Base-by-base conservation (phyloP, 2,113 vertebrate genomes). In the Pedionomus torquatus region DNA sequence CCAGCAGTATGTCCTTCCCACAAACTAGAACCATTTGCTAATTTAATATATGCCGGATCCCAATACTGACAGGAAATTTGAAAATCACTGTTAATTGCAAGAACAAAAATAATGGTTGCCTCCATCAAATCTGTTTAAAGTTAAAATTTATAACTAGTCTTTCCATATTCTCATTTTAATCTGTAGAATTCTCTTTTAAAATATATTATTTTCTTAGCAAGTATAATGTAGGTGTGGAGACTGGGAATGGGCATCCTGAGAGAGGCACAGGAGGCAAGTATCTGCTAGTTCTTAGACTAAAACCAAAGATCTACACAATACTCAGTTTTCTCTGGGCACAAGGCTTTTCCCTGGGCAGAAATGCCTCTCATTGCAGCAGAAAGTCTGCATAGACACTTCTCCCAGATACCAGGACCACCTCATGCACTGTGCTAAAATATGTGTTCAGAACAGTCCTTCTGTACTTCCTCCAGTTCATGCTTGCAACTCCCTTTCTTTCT, bases 21-120 rank as follows among this genome's bases (percentile, higher is more conserved):
- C n/a, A 94, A 95, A 69, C 41, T 78, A 95, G 69, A 85, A 95
- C 49, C 89, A 66, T 54, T 92, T 87, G 46, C 25, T 96, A 91
- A 92, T 69, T 87, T 94, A 87, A 87, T 92, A 87, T 55, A 78
- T 76, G 21, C 7, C 31, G 41, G 72, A 54, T 54, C 31, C 80
- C 25, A 65, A 8, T 60, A 57, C 48, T 87, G 80, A 71, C 80
- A 89, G n/a, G 61, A 95, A 97, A 92, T 88, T 33, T 90, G 74
- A 88, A 78, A 95, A 68, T 8, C 24, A 26, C 44, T 61, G 35
- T 51, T 92, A 75, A 57, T 23, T 6, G 26, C 52, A 69, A 75
- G 31, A 89, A 10, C 57, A 83, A 93, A 94, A 93, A 82, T 72
- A 92, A 70, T 25, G 14, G 44, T 58, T 87, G 13, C 37, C 39